These are phyloP conservation scores for Tribolium madens DNA, from an alignment of 1,140 invertebrate species.

Conservation along the genomic window DNA sequence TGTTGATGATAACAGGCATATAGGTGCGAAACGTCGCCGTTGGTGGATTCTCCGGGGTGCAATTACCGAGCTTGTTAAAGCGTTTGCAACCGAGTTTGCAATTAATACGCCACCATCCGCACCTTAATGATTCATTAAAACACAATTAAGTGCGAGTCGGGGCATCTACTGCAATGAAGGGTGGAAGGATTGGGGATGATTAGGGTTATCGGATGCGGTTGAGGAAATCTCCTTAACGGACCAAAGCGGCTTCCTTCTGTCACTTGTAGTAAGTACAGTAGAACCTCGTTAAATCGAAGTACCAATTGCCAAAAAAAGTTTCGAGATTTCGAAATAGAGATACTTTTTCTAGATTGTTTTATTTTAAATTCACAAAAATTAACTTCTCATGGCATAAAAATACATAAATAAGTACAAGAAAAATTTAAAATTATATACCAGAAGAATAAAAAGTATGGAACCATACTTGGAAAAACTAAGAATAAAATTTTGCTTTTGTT, in stretches of 20 bases:
- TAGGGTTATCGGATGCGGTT: constrained; percentile 25
- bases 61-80: constrained; percentile 58
- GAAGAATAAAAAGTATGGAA: too few species aligned
- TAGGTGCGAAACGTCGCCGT: background rate
- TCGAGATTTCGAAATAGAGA: too few species aligned
- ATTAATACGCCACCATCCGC: constrained; percentile 58
- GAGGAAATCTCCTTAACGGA: constrained; percentile 23
- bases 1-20: background rate
- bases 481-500: too few species aligned
- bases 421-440: too few species aligned
- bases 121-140: constrained; percentile 62
- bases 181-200: constrained; percentile 13
- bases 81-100: constrained; percentile 53
- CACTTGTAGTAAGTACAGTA: constrained; percentile 8
- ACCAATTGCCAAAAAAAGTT: too few species aligned
- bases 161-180: constrained; percentile 17
- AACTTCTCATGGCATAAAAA: too few species aligned
- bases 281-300: background rate
- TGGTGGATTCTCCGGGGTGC: constrained; percentile 47
- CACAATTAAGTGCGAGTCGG: constrained; percentile 54
- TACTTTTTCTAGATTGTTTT: too few species aligned
- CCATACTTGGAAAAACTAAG: too few species aligned
- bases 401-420: too few species aligned
- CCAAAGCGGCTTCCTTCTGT: constrained; percentile 2
- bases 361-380: too few species aligned